Evolutionary conservation across 2,797 vertebrate genomes (phyloP).

Genomic region (Enoplosus armatus): DNA sequence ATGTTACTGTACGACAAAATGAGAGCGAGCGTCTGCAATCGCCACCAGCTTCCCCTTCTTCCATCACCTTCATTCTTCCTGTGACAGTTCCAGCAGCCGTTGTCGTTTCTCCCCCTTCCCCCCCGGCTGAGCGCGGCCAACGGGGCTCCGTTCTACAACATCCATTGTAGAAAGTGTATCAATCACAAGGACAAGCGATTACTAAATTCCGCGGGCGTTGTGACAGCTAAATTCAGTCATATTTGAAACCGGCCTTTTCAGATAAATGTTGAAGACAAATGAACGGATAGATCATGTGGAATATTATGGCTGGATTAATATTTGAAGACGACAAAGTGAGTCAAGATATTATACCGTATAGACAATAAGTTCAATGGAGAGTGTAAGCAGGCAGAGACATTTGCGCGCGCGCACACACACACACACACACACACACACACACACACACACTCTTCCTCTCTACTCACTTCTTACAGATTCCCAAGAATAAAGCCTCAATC

Average conservation of each 20-base stretch:
- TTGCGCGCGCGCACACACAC: neutral
- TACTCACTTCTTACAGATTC: constrained; percentile 11
- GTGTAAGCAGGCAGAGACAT: neutral
- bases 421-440: neutral
- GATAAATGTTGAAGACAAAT: constrained; percentile 12
- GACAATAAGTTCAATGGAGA: constrained; percentile 2
- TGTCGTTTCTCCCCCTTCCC: constrained; percentile 33
- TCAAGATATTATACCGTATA: neutral
- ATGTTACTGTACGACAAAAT: constrained; percentile 17
- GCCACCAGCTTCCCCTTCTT: constrained; percentile 3
- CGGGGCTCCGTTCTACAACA: neutral
- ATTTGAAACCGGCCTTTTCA: neutral
- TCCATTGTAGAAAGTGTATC: constrained; percentile 41
- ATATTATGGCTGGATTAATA: neutral
- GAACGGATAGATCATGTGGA: constrained; percentile 12
- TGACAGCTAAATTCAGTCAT: constrained; percentile 11
- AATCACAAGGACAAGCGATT: constrained; percentile 22
- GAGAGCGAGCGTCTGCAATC: neutral
- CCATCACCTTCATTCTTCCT: constrained; percentile 32
- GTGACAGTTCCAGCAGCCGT: constrained; percentile 27
- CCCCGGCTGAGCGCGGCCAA: constrained; percentile 13
- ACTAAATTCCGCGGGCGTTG: neutral
- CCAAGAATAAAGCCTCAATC: constrained; percentile 7
- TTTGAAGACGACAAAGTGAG: constrained; percentile 11
- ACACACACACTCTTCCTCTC: neutral